Evolutionary conservation across 1,140 invertebrate species (phyloP).

Genomic region (Bombus superbus): DNA sequence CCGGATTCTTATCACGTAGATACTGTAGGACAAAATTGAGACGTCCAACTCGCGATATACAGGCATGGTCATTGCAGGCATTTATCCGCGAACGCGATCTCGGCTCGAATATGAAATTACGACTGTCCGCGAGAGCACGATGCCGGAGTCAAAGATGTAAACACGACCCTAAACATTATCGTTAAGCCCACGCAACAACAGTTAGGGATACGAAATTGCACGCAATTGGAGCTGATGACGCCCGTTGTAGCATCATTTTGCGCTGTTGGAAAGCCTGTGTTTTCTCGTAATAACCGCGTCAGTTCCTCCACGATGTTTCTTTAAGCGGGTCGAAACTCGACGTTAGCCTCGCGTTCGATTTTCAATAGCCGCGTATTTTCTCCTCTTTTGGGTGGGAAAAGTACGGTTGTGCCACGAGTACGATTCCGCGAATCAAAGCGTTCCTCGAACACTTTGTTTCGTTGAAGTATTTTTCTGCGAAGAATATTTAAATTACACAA

Average conservation of each 20-base stretch:
- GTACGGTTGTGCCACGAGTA: background rate
- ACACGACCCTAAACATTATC: constrained; percentile 54
- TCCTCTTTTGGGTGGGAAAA: background rate
- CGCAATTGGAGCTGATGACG: constrained; percentile 52
- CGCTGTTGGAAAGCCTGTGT: background rate
- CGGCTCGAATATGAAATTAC: constrained; percentile 43
- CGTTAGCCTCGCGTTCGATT: background rate
- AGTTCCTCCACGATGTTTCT: no score
- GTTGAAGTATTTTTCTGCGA: background rate
- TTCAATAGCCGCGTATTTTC: background rate
- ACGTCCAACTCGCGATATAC: background rate
- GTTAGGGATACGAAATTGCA: constrained; percentile 45
- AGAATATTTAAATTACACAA: background rate
- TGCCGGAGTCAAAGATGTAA: constrained; percentile 45
- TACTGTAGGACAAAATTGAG: background rate
- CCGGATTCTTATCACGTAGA: background rate
- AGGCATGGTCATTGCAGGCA: background rate
- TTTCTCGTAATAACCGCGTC: constrained; percentile 25
- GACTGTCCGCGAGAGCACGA: constrained; percentile 6
- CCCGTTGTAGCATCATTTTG: constrained; percentile 38
- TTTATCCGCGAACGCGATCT: constrained; percentile 46
- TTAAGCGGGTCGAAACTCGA: background rate
- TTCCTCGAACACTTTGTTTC: background rate
- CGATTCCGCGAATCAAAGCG: background rate
- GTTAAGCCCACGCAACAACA: constrained; percentile 55